These are phyloP conservation scores for Eudemis profundana DNA, from an alignment of 2,888 invertebrate species.

Conservation along the genomic window DNA sequence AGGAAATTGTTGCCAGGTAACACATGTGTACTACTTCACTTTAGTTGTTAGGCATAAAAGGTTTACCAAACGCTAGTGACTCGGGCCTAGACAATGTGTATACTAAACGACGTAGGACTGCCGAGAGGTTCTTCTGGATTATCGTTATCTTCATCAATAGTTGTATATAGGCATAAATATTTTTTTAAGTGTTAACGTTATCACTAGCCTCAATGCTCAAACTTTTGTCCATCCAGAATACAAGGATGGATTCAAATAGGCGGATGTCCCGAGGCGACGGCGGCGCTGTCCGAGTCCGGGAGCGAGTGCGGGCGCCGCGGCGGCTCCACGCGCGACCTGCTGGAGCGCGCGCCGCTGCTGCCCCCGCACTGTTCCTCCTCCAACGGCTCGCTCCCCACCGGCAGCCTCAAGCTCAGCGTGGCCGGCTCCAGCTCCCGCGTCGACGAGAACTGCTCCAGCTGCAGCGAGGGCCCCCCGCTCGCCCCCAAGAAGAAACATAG, in stretches of 20 bases:
- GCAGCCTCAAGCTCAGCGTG: conserved; percentile 73
- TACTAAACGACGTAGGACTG: too few relatives aligned
- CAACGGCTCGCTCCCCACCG: conserved; percentile 76
- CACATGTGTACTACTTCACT: too few relatives aligned
- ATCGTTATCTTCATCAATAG: too few relatives aligned
- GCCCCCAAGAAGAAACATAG: conserved; percentile 79
- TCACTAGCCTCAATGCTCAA: too few relatives aligned
- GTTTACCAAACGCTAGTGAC: too few relatives aligned
- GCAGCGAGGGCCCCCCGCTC: conserved; percentile 77
- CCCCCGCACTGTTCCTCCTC: conserved; percentile 79
- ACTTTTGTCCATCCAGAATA: conserved; percentile 52
- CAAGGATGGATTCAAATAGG: conserved; percentile 77
- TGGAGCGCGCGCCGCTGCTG: conserved; percentile 75
- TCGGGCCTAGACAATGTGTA: too few relatives aligned
- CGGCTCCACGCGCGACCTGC: conserved; percentile 68
- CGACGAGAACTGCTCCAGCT: conserved; percentile 75
- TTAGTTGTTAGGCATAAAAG: too few relatives aligned
- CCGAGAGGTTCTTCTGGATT: too few relatives aligned
- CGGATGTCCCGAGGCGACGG: conserved; percentile 70
- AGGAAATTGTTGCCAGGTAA: conserved; percentile 93
- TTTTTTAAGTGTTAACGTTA: too few relatives aligned
- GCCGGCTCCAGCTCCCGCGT: conserved; percentile 70
- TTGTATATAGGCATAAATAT: too few relatives aligned
- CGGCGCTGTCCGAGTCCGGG: conserved; percentile 60
- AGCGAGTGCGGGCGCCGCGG: conserved; percentile 67